Percentiles rank a stretch among this genome's conserved stretches.
phyloP scores from a whole-genome alignment of 1,140 invertebrate genomes.

The Drosophila bocqueti region DNA sequence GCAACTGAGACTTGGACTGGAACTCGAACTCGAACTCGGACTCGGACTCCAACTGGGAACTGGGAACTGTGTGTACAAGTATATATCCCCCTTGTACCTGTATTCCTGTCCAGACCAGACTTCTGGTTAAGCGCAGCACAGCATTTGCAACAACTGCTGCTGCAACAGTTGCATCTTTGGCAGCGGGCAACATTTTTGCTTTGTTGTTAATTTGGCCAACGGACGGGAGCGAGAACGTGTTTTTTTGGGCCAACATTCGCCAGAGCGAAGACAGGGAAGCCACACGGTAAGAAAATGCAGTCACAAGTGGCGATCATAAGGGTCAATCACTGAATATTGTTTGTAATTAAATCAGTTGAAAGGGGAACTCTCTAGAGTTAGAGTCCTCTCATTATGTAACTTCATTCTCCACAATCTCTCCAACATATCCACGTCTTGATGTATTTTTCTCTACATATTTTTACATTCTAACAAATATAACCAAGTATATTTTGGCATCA shows the following conservation, averaged over 20 bases:
- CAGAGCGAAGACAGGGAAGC: slow-evolving; percentile 22
- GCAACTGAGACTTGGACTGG: slow-evolving; percentile 6
- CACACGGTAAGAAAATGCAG: not conserved
- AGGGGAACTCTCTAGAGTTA: not conserved
- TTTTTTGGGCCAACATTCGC: slow-evolving; percentile 30
- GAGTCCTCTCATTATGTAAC: too few relatives aligned
- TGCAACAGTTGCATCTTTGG: slow-evolving; percentile 58
- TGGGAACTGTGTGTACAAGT: not conserved
- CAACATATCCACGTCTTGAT: too few relatives aligned
- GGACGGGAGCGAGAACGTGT: slow-evolving; percentile 62
- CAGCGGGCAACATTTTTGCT: slow-evolving; percentile 49
- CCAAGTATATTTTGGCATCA: not conserved
- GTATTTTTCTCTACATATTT: not conserved
- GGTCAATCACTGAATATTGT: too few relatives aligned
- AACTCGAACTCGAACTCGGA: not conserved
- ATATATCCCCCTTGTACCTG: not conserved
- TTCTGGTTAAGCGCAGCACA: slow-evolving; percentile 31
- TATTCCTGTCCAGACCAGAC: slow-evolving; percentile 6
- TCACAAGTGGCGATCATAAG: not conserved
- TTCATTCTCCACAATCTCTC: too few relatives aligned
- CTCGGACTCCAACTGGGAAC: slow-evolving; percentile 6
- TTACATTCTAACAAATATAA: not conserved
- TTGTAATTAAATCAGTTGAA: not conserved
- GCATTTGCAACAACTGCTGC: slow-evolving; percentile 46
- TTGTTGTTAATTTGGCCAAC: slow-evolving; percentile 53